Conservation (phyloP, 92 coral and sea anemone genomes). For the Actinernus sp. region DNA sequence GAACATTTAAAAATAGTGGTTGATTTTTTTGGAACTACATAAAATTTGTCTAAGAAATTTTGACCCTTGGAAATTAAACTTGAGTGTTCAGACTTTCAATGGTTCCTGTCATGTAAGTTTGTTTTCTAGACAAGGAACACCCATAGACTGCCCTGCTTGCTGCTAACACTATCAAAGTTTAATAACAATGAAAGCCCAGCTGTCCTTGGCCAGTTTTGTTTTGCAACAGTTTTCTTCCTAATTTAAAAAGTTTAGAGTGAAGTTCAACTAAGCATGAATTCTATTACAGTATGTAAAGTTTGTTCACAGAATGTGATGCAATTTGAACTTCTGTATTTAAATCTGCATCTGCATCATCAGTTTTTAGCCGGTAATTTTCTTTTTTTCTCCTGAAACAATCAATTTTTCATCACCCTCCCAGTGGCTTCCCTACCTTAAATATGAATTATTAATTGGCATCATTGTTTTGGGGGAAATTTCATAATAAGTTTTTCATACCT, state of each 20-base stretch:
- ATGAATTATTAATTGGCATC: constrained; percentile 14
- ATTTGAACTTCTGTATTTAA: constrained; percentile 4
- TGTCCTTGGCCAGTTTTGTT: too few relatives aligned
- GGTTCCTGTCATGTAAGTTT: too few relatives aligned
- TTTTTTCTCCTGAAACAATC: neutral
- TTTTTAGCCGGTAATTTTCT: neutral
- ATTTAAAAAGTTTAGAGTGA: too few relatives aligned
- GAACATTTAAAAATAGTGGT: too few relatives aligned
- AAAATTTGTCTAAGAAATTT: too few relatives aligned
- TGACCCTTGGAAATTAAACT: too few relatives aligned
- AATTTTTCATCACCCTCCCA: constrained; percentile 16
- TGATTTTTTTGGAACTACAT: too few relatives aligned
- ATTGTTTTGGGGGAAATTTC: constrained; percentile 8
- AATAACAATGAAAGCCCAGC: neutral
- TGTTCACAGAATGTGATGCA: neutral
- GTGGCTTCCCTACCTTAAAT: neutral
- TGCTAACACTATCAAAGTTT: neutral
- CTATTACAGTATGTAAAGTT: neutral
- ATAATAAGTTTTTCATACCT: constrained; percentile 7
- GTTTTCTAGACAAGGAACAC: neutral
- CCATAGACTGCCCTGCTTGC: neutral
- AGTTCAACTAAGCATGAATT: neutral
- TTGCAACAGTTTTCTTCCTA: too few relatives aligned
- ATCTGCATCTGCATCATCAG: too few relatives aligned
- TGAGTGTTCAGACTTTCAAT: too few relatives aligned